Percentiles rank a stretch among this genome's conserved stretches.
Evolutionary conservation across 2,888 invertebrate species (phyloP).

Genomic region (Strigamia maritima): DNA sequence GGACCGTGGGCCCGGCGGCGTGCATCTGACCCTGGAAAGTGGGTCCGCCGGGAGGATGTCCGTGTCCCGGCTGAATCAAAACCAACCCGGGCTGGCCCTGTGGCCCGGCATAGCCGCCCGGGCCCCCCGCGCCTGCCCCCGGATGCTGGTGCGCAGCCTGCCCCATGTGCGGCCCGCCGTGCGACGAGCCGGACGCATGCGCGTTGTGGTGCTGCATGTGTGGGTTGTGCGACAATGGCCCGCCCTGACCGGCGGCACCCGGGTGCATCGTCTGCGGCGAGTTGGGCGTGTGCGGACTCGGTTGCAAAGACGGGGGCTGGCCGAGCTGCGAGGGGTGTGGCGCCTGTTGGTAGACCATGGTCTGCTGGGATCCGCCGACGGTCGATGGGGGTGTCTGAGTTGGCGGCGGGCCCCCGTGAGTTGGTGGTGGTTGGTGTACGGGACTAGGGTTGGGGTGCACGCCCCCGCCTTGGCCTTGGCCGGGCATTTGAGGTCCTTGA

Average conservation of each 20-base stretch:
- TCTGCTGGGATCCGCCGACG: slow-evolving; percentile 17
- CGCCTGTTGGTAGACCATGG: slow-evolving; percentile 22
- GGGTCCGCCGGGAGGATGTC: slow-evolving; percentile 38
- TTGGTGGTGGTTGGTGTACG: slow-evolving; percentile 35
- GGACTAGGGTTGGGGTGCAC: slow-evolving; percentile 41
- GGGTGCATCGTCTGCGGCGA: slow-evolving; percentile 42
- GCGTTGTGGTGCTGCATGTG: slow-evolving; percentile 38
- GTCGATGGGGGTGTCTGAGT: slow-evolving; percentile 31
- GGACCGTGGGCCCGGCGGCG: slow-evolving; percentile 38
- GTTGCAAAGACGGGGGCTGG: slow-evolving; percentile 25
- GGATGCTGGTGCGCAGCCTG: slow-evolving; percentile 37
- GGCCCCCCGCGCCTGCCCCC: not conserved
- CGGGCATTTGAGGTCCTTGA: slow-evolving; percentile 35
- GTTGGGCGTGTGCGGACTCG: slow-evolving; percentile 40
- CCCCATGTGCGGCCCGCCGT: slow-evolving; percentile 6
- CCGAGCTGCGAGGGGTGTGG: not conserved
- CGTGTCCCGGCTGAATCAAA: slow-evolving; percentile 37
- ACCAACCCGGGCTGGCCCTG: slow-evolving; percentile 37
- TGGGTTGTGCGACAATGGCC: slow-evolving; percentile 25
- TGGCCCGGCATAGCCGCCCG: not conserved
- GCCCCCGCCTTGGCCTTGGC: slow-evolving; percentile 36
- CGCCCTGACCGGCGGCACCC: slow-evolving; percentile 1
- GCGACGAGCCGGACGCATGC: slow-evolving; percentile 4
- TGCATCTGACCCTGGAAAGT: slow-evolving; percentile 40
- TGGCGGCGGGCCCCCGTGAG: slow-evolving; percentile 28